Evolutionary conservation across 2,797 vertebrate species (phyloP).

Genomic region (Helicolenus hilgendorfi): DNA sequence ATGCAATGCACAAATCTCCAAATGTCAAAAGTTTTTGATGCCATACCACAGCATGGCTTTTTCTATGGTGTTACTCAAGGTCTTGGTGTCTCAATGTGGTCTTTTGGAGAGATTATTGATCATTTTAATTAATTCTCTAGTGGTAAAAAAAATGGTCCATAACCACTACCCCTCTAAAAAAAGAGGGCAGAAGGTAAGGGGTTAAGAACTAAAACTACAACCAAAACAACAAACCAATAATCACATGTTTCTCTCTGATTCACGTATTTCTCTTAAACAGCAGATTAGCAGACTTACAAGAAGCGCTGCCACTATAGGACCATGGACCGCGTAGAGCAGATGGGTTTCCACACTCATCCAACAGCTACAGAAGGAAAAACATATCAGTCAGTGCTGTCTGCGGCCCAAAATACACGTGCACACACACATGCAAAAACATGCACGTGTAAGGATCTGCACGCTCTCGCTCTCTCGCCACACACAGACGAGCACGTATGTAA

Average conservation of each 20-base stretch:
- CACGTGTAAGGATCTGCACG: not conserved
- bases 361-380: slow-evolving; percentile 91
- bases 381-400: slow-evolving; percentile 59
- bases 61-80: no score
- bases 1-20: no score
- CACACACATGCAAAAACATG: slow-evolving; percentile 34
- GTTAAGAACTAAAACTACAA: not conserved
- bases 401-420: slow-evolving; percentile 67
- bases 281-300: slow-evolving; percentile 91
- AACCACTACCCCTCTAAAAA: no score
- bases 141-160: no score
- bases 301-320: slow-evolving; percentile 97
- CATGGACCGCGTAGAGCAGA: slow-evolving; percentile 97
- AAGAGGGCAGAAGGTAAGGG: no score
- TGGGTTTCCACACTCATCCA: slow-evolving; percentile 99
- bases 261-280: not conserved
- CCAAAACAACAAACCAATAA: not conserved
- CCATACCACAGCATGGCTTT: no score
- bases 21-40: no score
- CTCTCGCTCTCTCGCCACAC: slow-evolving; percentile 34
- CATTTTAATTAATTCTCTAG: no score
- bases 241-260: not conserved
- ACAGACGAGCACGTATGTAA: slow-evolving; percentile 53
- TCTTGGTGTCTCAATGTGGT: no score
- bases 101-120: no score